A percentile compares a stretch with the other conserved stretches of the same genome.
Conservation (phyloP, 2,797 vertebrate species). For the Hydrophis major region DNA sequence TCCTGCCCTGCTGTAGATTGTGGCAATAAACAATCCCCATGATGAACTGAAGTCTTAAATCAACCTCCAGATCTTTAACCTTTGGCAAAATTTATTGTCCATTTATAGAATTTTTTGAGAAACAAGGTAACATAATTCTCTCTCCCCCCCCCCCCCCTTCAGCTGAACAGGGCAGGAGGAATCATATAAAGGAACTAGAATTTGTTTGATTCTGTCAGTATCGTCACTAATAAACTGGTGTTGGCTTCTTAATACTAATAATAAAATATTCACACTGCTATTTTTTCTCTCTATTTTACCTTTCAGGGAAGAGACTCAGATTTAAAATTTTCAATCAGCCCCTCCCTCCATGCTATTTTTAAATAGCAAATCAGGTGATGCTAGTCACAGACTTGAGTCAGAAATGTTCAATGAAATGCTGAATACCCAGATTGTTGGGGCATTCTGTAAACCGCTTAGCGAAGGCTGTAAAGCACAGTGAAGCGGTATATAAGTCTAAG, state of each 20-base stretch:
- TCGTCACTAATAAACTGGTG: background rate
- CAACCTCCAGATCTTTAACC: slow-evolving; percentile 14
- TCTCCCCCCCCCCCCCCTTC: background rate
- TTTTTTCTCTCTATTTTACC: background rate
- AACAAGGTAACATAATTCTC: slow-evolving; percentile 14
- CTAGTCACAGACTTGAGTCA: background rate
- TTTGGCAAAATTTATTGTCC: slow-evolving; percentile 19
- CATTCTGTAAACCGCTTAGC: no score
- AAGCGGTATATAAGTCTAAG: no score
- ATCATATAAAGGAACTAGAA: slow-evolving; percentile 12
- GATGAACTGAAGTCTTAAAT: slow-evolving; percentile 30
- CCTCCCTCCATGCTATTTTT: background rate
- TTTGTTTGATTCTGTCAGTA: background rate
- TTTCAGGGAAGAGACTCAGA: background rate
- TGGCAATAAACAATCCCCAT: slow-evolving; percentile 16
- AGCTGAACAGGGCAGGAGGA: slow-evolving; percentile 1
- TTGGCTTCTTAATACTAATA: background rate
- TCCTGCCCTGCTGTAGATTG: slow-evolving; percentile 1
- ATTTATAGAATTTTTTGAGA: slow-evolving; percentile 10
- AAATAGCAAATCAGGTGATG: background rate
- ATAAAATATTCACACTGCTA: background rate
- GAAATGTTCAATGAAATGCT: background rate
- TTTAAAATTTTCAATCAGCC: background rate
- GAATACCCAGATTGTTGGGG: background rate
- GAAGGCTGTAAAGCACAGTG: no score